Percentiles rank a stretch among this genome's conserved stretches.
Evolutionary conservation across 2,888 invertebrate species (phyloP).

Genomic region (Drosophila meridiana): DNA sequence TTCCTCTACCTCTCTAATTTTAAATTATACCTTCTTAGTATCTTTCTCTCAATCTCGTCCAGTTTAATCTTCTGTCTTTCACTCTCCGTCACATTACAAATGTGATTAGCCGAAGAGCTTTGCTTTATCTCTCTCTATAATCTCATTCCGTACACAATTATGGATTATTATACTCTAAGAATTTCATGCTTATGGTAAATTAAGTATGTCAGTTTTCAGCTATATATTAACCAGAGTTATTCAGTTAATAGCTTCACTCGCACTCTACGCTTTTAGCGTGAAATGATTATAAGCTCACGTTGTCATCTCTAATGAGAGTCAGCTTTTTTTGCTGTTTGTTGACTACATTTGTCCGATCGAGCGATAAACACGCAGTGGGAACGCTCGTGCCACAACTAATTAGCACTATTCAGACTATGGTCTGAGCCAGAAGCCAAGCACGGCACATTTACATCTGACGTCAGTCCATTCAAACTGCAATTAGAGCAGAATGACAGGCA

Average conservation of each 20-base stretch:
- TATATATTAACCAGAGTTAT: background rate
- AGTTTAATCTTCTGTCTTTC: background rate
- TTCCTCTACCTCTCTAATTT: background rate
- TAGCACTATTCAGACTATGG: conserved; percentile 46
- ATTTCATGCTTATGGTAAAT: background rate
- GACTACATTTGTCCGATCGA: conserved; percentile 29
- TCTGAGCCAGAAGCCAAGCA: conserved; percentile 25
- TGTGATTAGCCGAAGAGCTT: background rate
- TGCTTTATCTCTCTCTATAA: background rate
- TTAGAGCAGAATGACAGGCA: conserved; percentile 38
- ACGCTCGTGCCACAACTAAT: conserved; percentile 65
- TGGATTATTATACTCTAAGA: no score
- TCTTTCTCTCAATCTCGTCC: background rate
- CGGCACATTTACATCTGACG: conserved; percentile 44
- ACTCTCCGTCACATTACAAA: background rate
- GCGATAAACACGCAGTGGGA: conserved; percentile 48
- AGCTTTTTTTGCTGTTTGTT: conserved; percentile 2
- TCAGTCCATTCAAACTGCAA: conserved; percentile 66
- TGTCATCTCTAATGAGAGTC: conserved; percentile 33
- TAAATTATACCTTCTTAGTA: background rate
- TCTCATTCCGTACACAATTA: background rate
- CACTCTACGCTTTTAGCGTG: background rate
- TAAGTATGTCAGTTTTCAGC: background rate
- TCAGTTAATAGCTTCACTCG: background rate
- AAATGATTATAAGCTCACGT: conserved; percentile 22